These are phyloP conservation scores for Hystrix brachyura DNA, from an alignment of 2,113 vertebrate genomes.

Conservation along the genomic window DNA sequence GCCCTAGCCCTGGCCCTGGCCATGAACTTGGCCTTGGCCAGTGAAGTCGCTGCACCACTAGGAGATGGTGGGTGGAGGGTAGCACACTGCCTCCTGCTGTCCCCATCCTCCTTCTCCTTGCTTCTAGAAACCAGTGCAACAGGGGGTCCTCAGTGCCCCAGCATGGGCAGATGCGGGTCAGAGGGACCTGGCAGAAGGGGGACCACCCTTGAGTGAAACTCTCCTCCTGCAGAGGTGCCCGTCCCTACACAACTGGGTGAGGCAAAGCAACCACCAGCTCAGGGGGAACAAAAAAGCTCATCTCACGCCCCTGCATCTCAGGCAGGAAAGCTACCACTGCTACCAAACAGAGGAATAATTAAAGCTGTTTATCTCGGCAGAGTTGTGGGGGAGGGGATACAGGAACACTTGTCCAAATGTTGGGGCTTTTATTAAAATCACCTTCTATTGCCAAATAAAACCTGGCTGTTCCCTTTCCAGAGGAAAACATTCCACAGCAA, in stretches of 20 bases:
- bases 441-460: neutral
- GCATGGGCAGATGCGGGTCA: neutral
- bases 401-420: neutral
- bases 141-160: neutral
- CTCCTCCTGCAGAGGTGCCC: neutral
- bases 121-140: neutral
- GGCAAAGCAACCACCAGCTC: neutral
- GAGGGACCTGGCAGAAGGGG: neutral
- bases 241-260: neutral
- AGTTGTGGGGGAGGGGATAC: neutral
- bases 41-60: neutral
- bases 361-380: neutral
- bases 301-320: neutral
- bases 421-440: neutral
- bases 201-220: neutral
- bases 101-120: neutral
- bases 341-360: neutral
- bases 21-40: rapidly evolving
- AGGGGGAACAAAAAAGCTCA: neutral
- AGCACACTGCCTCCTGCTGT: neutral
- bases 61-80: neutral
- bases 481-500: neutral
- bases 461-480: neutral
- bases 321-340: neutral
- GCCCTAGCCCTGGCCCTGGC: neutral